Percentiles rank a stretch among this genome's conserved stretches.
Conservation (phyloP, 2,797 vertebrate species). For the Gallirallus australis region DNA sequence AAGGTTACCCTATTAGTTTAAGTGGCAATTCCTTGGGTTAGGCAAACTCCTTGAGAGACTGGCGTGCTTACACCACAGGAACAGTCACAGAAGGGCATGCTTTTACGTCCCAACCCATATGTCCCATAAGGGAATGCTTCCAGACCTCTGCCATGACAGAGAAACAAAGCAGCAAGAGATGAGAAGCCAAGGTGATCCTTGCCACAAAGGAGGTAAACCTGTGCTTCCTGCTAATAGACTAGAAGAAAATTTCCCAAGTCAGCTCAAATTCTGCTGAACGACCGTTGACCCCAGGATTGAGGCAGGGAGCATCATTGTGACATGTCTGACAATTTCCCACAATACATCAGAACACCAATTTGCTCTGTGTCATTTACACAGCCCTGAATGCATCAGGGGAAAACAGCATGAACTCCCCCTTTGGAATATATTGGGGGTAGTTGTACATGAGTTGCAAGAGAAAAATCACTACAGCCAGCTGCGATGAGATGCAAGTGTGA, state of each 20-base stretch:
- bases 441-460: neutral
- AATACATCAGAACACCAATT: neutral
- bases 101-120: neutral
- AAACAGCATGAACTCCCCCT: neutral
- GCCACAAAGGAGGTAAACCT: neutral
- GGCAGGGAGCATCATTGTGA: neutral
- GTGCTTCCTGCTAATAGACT: neutral
- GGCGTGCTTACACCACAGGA: neutral
- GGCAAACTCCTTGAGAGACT: neutral
- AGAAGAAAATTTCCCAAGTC: neutral
- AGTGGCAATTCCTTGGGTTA: neutral
- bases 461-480: neutral
- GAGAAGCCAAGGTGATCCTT: neutral
- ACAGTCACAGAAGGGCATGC: neutral
- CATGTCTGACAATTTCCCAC: neutral
- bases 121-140: neutral
- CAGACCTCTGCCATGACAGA: neutral
- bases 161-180: neutral
- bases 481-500: neutral
- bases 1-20: constrained; percentile 38
- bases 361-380: neutral
- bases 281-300: neutral
- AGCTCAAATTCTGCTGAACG: neutral
- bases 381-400: neutral
- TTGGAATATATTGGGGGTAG: neutral